These are phyloP conservation scores for Aleiodes testaceus DNA, from an alignment of 2,888 invertebrate genomes.

Conservation along the genomic window DNA sequence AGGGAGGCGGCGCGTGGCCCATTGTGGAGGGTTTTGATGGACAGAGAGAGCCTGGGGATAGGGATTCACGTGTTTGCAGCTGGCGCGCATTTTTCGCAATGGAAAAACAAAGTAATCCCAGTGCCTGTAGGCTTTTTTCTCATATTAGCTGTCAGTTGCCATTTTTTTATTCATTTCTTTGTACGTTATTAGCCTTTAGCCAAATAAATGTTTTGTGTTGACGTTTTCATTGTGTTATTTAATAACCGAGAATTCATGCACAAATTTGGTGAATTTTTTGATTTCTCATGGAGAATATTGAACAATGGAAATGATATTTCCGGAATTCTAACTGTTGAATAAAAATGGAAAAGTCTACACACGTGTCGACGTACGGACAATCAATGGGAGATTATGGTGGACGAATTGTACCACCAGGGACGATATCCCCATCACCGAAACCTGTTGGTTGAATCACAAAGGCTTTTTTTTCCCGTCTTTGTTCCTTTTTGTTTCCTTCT, in stretches of 20 bases:
- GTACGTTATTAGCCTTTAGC: slow-evolving; percentile 4
- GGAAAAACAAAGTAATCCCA: slow-evolving; percentile 52
- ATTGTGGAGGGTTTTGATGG: slow-evolving; percentile 55
- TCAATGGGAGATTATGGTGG: slow-evolving; percentile 20
- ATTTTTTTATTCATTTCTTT: slow-evolving; percentile 8
- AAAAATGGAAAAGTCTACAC: neutral
- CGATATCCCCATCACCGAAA: slow-evolving; percentile 14
- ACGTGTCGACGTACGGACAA: slow-evolving; percentile 33
- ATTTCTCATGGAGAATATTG: too few species aligned
- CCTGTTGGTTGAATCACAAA: slow-evolving; percentile 35
- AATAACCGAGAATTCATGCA: too few species aligned
- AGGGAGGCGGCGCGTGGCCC: slow-evolving; percentile 54
- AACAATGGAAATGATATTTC: neutral
- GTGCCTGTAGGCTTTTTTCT: slow-evolving; percentile 18
- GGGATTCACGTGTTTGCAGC: slow-evolving; percentile 36
- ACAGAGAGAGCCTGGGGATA: slow-evolving; percentile 40
- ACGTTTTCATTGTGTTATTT: neutral
- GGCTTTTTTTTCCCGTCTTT: slow-evolving; percentile 18
- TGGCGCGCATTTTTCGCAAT: slow-evolving; percentile 42
- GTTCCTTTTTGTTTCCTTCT: slow-evolving; percentile 6
- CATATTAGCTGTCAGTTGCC: slow-evolving; percentile 26
- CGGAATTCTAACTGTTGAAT: slow-evolving; percentile 7
- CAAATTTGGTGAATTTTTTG: too few species aligned
- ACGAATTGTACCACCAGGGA: slow-evolving; percentile 31
- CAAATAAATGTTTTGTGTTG: slow-evolving; percentile 10